Conservation (phyloP, 2,888 invertebrate species). For the Hirtodrosophila trivittata region DNA sequence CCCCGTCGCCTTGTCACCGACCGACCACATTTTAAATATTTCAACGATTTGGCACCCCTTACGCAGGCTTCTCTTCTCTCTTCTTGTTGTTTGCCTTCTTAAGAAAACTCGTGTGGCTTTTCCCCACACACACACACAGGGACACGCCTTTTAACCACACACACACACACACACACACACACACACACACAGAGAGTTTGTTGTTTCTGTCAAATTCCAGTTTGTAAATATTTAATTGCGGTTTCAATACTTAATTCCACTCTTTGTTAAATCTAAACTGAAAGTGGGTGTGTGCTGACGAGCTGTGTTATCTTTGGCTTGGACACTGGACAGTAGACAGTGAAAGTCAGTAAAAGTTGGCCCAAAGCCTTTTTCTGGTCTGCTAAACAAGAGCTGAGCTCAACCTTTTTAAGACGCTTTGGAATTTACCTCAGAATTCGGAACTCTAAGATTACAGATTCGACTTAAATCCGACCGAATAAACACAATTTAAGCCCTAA, state of each 20-base stretch:
- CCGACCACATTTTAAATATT: slow-evolving; percentile 64
- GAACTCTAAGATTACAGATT: too few relatives aligned
- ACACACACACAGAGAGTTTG: slow-evolving; percentile 35
- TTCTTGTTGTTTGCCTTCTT: background rate
- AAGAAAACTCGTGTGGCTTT: too few relatives aligned
- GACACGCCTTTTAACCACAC: too few relatives aligned
- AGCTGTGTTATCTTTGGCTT: slow-evolving; percentile 4
- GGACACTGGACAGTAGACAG: too few relatives aligned
- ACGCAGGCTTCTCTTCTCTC: slow-evolving; percentile 6
- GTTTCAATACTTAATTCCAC: slow-evolving; percentile 38
- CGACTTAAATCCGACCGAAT: too few relatives aligned
- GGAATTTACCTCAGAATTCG: too few relatives aligned
- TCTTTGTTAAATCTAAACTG: slow-evolving; percentile 34
- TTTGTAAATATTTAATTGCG: slow-evolving; percentile 69
- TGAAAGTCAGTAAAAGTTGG: too few relatives aligned
- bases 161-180: slow-evolving; percentile 14
- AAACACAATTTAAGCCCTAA: too few relatives aligned
- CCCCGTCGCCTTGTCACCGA: slow-evolving; percentile 17
- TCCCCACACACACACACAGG: slow-evolving; percentile 25
- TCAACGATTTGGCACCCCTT: slow-evolving; percentile 66
- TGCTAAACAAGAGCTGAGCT: too few relatives aligned
- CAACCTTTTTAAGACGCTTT: too few relatives aligned
- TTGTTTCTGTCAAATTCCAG: slow-evolving; percentile 37
- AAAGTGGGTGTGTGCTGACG: too few relatives aligned
- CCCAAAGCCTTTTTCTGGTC: too few relatives aligned